Percentiles rank a stretch among this genome's conserved stretches.
Evolutionary conservation across 2,888 invertebrate species (phyloP).

Genomic region (Drosophila infuscata): DNA sequence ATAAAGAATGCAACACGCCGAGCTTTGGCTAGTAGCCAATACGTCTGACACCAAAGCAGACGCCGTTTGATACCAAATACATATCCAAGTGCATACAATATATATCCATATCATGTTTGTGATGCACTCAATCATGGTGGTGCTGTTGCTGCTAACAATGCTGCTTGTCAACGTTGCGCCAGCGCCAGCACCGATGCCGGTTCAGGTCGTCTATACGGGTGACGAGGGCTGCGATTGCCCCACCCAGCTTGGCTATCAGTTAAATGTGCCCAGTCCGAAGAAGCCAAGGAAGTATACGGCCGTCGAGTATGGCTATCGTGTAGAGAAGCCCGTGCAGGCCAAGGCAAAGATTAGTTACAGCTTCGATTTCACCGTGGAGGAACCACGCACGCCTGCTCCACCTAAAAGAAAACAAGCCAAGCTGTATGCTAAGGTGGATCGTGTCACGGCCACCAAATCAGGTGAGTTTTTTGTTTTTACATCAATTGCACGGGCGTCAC

Average conservation of each 20-base stretch:
- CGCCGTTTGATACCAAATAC: slow-evolving; percentile 27
- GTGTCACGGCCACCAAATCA: slow-evolving; percentile 68
- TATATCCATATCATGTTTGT: slow-evolving; percentile 18
- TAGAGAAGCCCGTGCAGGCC: slow-evolving; percentile 73
- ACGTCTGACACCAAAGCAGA: slow-evolving; percentile 51
- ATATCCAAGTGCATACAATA: neutral
- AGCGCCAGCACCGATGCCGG: slow-evolving; percentile 50
- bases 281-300: slow-evolving; percentile 44
- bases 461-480: slow-evolving; percentile 60
- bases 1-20: slow-evolving; percentile 66
- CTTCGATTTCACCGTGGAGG: slow-evolving; percentile 82
- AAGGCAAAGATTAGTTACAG: slow-evolving; percentile 77
- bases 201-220: slow-evolving; percentile 77
- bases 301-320: slow-evolving; percentile 75
- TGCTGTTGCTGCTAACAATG: slow-evolving; percentile 10
- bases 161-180: slow-evolving; percentile 16
- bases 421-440: slow-evolving; percentile 77
- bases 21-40: slow-evolving; percentile 67
- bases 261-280: slow-evolving; percentile 70
- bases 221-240: slow-evolving; percentile 81
- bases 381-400: slow-evolving; percentile 70
- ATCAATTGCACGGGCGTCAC: neutral
- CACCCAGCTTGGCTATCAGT: slow-evolving; percentile 71
- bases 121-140: slow-evolving; percentile 29
- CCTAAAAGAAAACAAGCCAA: slow-evolving; percentile 55